Conservation (phyloP, 2,797 vertebrate species). For the Pseudomugil tenellus region DNA sequence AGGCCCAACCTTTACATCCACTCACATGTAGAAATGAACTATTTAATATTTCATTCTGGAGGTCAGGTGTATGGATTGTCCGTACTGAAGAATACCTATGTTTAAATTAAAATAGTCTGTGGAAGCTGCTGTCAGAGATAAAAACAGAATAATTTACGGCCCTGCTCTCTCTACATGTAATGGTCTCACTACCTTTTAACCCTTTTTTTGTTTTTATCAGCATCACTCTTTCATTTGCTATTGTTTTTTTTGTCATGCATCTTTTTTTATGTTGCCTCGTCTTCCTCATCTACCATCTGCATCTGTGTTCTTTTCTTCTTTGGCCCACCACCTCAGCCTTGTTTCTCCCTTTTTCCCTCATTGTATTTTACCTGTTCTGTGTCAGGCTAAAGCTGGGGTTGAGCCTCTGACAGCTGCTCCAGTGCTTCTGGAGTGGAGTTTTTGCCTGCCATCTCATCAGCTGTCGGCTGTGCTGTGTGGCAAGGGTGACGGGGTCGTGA, state of each 20-base stretch:
- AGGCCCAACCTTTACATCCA: slow-evolving; percentile 46
- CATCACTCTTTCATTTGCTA: slow-evolving; percentile 29
- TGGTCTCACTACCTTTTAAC: slow-evolving; percentile 17
- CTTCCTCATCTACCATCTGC: slow-evolving; percentile 24
- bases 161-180: slow-evolving; percentile 42
- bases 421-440: slow-evolving; percentile 16
- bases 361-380: slow-evolving; percentile 30
- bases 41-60: slow-evolving; percentile 76
- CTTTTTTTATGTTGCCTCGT: slow-evolving; percentile 1
- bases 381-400: slow-evolving; percentile 32
- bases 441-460: slow-evolving; percentile 45
- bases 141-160: slow-evolving; percentile 73
- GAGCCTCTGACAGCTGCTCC: slow-evolving; percentile 59
- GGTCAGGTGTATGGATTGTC: slow-evolving; percentile 42
- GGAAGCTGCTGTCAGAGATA: slow-evolving; percentile 61
- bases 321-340: slow-evolving; percentile 5
- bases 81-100: slow-evolving; percentile 51
- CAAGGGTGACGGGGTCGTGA: slow-evolving; percentile 58
- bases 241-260: slow-evolving; percentile 11
- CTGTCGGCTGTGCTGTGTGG: slow-evolving; percentile 53
- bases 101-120: slow-evolving; percentile 39
- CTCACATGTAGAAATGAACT: slow-evolving; percentile 64
- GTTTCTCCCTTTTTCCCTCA: slow-evolving; percentile 19
- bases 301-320: slow-evolving; percentile 12
- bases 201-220: slow-evolving; percentile 24